Conservation (phyloP, 2,888 invertebrate genomes). For the Anarsia innoxiella region DNA sequence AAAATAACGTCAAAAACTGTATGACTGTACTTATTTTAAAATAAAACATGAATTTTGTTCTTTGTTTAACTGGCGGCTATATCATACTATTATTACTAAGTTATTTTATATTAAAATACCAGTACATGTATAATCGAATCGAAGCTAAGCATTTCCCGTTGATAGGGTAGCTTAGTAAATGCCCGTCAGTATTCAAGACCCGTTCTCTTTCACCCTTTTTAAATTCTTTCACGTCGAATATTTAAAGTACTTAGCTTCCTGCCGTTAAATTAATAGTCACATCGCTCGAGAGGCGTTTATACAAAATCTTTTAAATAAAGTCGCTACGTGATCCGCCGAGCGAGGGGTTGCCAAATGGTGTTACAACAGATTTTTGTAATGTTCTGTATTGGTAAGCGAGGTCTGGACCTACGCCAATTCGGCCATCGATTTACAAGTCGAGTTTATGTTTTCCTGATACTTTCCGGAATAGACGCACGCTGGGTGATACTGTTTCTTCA, state of each 20-base stretch:
- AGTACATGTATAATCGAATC: too few species aligned
- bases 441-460: conserved; percentile 59
- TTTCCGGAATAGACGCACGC: conserved; percentile 41
- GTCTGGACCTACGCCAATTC: conserved; percentile 64
- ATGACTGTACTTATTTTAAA: too few species aligned
- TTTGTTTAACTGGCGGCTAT: too few species aligned
- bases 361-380: conserved; percentile 73
- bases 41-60: too few species aligned
- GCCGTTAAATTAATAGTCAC: conserved; percentile 55
- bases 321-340: conserved; percentile 52
- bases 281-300: conserved; percentile 47
- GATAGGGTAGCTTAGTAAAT: conserved; percentile 5
- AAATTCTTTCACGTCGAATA: conserved; percentile 35
- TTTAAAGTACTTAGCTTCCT: conserved; percentile 37
- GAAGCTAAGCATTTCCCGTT: too few species aligned
- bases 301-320: conserved; percentile 65
- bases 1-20: too few species aligned
- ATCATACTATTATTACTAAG: too few species aligned
- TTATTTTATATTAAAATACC: too few species aligned
- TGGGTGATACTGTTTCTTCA: conserved; percentile 20
- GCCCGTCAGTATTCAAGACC: conserved; percentile 16
- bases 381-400: conserved; percentile 65
- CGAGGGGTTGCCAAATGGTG: conserved; percentile 59
- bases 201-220: conserved; percentile 16
- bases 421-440: conserved; percentile 70